phyloP scores from a whole-genome alignment of 2,888 invertebrate genomes.

The Luperina testacea region DNA sequence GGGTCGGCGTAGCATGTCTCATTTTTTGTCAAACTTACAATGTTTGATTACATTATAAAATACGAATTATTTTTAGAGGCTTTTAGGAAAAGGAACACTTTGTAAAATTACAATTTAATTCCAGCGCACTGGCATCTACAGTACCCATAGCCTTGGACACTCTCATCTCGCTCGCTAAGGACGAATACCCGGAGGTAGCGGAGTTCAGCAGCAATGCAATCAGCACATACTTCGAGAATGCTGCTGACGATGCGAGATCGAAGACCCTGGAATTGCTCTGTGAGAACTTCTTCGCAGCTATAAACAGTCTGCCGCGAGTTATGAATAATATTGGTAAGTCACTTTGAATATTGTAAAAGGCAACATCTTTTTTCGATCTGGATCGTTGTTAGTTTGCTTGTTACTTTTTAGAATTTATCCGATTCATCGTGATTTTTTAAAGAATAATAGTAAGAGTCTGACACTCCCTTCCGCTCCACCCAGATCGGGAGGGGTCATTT shows the following conservation, averaged over 20 bases:
- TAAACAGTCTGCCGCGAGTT: constrained; percentile 92
- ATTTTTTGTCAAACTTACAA: not conserved
- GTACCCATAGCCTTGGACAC: constrained; percentile 92
- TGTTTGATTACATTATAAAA: not conserved
- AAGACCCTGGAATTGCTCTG: constrained; percentile 89
- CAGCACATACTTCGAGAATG: constrained; percentile 72
- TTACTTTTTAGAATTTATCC: not conserved
- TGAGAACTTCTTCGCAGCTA: constrained; percentile 90
- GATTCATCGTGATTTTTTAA: no score
- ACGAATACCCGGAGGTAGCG: constrained; percentile 90
- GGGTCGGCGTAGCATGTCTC: not conserved
- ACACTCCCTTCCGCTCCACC: no score
- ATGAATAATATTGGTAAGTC: constrained; percentile 91
- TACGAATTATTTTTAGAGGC: not conserved
- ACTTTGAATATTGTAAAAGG: not conserved
- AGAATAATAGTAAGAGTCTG: not conserved
- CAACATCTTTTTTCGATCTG: not conserved
- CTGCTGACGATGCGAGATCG: constrained; percentile 75
- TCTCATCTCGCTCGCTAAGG: constrained; percentile 92
- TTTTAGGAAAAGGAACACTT: not conserved
- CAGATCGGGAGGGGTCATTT: no score
- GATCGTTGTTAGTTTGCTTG: not conserved
- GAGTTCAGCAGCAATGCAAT: constrained; percentile 83
- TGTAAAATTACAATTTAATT: constrained; percentile 49
- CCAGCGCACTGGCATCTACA: constrained; percentile 91